Conservation (phyloP, 2,888 invertebrate species). For the Cheilosia grossa region DNA sequence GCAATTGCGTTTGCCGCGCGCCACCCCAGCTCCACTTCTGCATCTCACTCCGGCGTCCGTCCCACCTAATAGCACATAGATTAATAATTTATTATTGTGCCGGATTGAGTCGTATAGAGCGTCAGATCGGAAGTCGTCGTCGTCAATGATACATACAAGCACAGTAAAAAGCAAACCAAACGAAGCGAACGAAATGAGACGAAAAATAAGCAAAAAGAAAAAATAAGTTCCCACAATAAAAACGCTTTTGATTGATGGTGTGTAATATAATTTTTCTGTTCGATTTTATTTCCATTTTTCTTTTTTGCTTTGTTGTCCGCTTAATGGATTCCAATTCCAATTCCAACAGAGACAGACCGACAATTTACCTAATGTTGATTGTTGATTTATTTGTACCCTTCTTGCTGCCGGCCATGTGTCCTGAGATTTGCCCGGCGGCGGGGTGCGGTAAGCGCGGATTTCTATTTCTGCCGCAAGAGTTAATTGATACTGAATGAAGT, state of each 20-base stretch:
- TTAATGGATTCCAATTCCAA: conserved; percentile 68
- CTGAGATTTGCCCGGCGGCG: conserved; percentile 45
- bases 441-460: conserved; percentile 31
- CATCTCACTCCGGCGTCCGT: background rate
- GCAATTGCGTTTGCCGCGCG: conserved; percentile 28
- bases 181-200: conserved; percentile 12
- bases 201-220: conserved; percentile 18
- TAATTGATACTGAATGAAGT: conserved; percentile 83
- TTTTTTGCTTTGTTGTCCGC: conserved; percentile 62
- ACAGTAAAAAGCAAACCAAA: conserved; percentile 22
- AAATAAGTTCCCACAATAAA: conserved; percentile 70
- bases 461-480: conserved; percentile 77
- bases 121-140: conserved; percentile 39
- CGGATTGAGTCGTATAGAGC: conserved; percentile 67
- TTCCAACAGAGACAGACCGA: conserved; percentile 48
- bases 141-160: conserved; percentile 41
- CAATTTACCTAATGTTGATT: conserved; percentile 75
- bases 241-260: conserved; percentile 74
- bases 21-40: conserved; percentile 24
- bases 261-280: conserved; percentile 74
- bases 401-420: conserved; percentile 29
- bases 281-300: conserved; percentile 66
- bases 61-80: conserved; percentile 57
- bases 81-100: conserved; percentile 60
- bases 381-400: conserved; percentile 73